Conservation (phyloP, 2,888 invertebrate species). For the Cloeon dipterum region DNA sequence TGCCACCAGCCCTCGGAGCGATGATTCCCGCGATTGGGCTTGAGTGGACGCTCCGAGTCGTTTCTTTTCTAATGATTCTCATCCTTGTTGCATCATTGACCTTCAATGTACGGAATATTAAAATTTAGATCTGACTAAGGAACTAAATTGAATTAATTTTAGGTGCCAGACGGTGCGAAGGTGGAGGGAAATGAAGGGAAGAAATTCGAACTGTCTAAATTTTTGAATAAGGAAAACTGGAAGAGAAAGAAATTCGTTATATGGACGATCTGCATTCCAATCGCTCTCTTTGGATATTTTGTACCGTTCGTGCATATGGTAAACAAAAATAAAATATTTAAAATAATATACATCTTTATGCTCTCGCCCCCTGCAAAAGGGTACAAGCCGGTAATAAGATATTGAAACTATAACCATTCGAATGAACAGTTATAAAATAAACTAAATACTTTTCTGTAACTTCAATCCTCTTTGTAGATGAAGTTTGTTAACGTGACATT, state of each 20-base stretch:
- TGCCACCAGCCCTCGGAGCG: constrained; percentile 43
- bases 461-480: constrained; percentile 18
- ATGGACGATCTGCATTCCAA: constrained; percentile 66
- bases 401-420: no score
- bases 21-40: constrained; percentile 33
- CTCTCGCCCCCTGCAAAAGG: no score
- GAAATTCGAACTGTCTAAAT: background rate
- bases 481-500: constrained; percentile 46
- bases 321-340: constrained; percentile 13
- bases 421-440: no score
- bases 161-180: no score
- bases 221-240: constrained; percentile 54
- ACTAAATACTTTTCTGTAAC: no score
- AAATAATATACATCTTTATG: no score
- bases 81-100: constrained; percentile 24
- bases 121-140: no score
- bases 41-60: constrained; percentile 31
- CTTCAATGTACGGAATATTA: no score
- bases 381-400: no score
- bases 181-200: constrained; percentile 1
- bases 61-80: constrained; percentile 42
- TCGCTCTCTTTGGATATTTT: constrained; percentile 67
- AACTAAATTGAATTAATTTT: no score
- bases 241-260: constrained; percentile 56
- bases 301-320: constrained; percentile 82